Percentiles rank a stretch among this genome's conserved stretches.
phyloP scores from a whole-genome alignment of 2,888 invertebrate species.

The Polydrusus cervinus region DNA sequence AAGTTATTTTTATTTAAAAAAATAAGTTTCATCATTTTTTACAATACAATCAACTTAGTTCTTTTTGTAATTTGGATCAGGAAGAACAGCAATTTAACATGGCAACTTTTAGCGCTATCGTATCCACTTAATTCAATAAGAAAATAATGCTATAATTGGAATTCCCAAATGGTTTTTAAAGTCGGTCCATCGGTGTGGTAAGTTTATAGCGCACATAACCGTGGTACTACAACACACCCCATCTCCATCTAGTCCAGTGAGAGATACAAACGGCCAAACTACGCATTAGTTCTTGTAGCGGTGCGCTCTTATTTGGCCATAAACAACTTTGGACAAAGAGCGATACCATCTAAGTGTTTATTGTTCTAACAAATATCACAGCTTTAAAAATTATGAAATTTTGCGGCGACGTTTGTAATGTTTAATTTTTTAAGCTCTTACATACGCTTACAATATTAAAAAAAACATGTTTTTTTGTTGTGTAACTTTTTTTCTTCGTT shows the following conservation, averaged over 20 bases:
- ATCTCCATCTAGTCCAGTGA: conserved; percentile 1
- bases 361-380: background rate
- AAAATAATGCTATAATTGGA: too few relatives aligned
- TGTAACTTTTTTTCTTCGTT: too few relatives aligned
- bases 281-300: conserved; percentile 18
- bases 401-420: background rate
- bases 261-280: conserved; percentile 6
- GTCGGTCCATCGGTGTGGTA: conserved; percentile 8
- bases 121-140: too few relatives aligned
- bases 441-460: too few relatives aligned
- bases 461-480: too few relatives aligned
- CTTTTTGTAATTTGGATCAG: too few relatives aligned
- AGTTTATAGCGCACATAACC: conserved; percentile 1
- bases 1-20: too few relatives aligned
- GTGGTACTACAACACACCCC: background rate
- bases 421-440: too few relatives aligned
- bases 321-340: conserved; percentile 24
- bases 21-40: too few relatives aligned
- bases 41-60: too few relatives aligned
- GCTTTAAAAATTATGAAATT: background rate
- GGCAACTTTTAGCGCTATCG: too few relatives aligned
- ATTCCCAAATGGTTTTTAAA: background rate
- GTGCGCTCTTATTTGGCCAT: conserved; percentile 22
- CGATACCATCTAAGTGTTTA: background rate
- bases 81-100: too few relatives aligned